Percentiles rank a stretch among this genome's conserved stretches.
These are phyloP conservation scores for Erpetoichthys calabaricus DNA, from an alignment of 2,797 vertebrate genomes.

Conservation along the genomic window DNA sequence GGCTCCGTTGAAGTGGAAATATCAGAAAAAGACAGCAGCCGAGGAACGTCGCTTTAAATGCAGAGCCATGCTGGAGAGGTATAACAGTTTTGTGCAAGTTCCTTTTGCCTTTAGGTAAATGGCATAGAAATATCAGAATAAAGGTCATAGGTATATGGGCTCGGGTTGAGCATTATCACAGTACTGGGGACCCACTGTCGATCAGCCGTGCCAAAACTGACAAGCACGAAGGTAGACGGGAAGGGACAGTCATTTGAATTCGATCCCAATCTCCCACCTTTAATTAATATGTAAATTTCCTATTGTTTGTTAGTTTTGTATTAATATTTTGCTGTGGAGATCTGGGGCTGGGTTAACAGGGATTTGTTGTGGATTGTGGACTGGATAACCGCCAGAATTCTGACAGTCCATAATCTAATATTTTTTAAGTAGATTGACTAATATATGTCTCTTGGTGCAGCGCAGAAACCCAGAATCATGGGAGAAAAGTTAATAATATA, in stretches of 20 bases:
- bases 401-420: constrained; percentile 48
- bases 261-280: constrained; percentile 37
- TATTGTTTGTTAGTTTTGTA: constrained; percentile 57
- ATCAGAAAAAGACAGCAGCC: no score
- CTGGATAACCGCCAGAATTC: constrained; percentile 42
- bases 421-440: constrained; percentile 54
- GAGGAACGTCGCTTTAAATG: no score
- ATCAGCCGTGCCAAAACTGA: constrained; percentile 8
- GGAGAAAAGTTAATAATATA: constrained; percentile 75
- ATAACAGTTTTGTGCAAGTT: constrained; percentile 1
- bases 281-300: constrained; percentile 69
- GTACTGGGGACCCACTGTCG: constrained; percentile 41
- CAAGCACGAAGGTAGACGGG: constrained; percentile 10
- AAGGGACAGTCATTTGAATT: constrained; percentile 44
- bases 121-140: background rate
- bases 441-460: constrained; percentile 38
- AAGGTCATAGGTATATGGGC: constrained; percentile 5
- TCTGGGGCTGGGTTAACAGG: constrained; percentile 58
- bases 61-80: background rate
- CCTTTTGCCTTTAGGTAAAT: constrained; percentile 13
- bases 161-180: constrained; percentile 25
- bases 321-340: constrained; percentile 58
- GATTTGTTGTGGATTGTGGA: constrained; percentile 53
- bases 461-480: constrained; percentile 64
- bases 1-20: no score